Evolutionary conservation across 2,113 vertebrate genomes (phyloP), one percentile per base, ranked within the genome.

Genomic region (Serinus canaria): DNA sequence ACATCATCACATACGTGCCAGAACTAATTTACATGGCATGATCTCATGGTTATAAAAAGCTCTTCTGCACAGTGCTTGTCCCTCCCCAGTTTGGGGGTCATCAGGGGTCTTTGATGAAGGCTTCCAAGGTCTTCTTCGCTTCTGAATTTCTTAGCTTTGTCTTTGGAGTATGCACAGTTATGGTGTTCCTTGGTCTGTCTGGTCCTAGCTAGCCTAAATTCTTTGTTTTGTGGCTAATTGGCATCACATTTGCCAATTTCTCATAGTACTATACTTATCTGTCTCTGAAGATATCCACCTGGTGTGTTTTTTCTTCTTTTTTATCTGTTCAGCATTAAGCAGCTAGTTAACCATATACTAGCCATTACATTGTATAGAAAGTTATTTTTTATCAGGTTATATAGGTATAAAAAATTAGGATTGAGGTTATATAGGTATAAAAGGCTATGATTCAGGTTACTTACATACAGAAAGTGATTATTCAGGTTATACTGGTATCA

Each of bases 31-130:
- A n/a, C 18, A 10, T 6, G 4, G 37, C n/a, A 20, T 16, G 31
- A 8, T 28, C 24, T 64, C 19, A 14, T 53, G 60, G 11, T 64
- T 22, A 30, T 35, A 23, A 12, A 14, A 35, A 44, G 24, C 27
- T 64, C 19, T 43, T 64, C n/a, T 53, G 49, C 49, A 23, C 15
- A 9, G 24, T 0, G 2, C 15, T 53, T 53, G 15, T 0, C 1
- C 31, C 15, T 28, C 31, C 24, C 7, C 24, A n/a, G 1, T 35
- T 23, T 1, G 2, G 31, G 31, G 11, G 5, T 28, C 3, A 0
- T 43, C 11, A 10, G 49, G 14, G 11, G 15, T 43, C 15, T 43
- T 18, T 53, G 31, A 23, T 79, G 37, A 53, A 43, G 60, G 11
- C 15, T 64, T 64, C 24, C 19, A 64, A 79, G 14, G 31, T 35